Percentiles rank a stretch among this genome's conserved stretches.
Conservation (phyloP, 2,113 vertebrate species). For the Ancistrus triradiatus region DNA sequence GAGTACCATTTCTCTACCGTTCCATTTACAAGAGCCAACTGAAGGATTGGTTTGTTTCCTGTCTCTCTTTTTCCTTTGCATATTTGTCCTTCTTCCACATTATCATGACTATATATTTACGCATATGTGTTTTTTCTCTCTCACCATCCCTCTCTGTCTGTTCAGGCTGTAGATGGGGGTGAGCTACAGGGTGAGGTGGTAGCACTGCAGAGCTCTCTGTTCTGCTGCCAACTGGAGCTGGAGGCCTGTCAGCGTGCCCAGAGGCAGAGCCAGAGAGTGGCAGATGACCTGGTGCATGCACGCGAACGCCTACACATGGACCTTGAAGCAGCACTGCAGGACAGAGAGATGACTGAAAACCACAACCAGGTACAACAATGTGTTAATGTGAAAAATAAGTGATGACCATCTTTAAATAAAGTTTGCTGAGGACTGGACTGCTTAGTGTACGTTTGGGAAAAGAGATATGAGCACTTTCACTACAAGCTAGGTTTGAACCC, state of each 20-base stretch:
- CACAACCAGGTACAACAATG: slow-evolving; percentile 79
- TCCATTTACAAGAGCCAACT: too few species aligned
- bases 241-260: slow-evolving; percentile 76
- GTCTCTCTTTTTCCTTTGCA: too few species aligned
- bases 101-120: too few species aligned
- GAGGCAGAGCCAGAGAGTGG: slow-evolving; percentile 75
- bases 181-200: slow-evolving; percentile 75
- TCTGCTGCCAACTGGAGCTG: slow-evolving; percentile 83
- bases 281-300: slow-evolving; percentile 68
- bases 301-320: slow-evolving; percentile 70
- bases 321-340: slow-evolving; percentile 75
- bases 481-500: too few species aligned
- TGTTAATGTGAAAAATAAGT: too few species aligned
- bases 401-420: too few species aligned
- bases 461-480: too few species aligned
- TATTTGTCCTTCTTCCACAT: too few species aligned
- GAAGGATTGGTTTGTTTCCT: too few species aligned
- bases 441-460: too few species aligned
- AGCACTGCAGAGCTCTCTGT: slow-evolving; percentile 78
- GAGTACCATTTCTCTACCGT: too few species aligned
- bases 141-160: neutral
- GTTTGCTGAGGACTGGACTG: too few species aligned
- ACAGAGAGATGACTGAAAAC: slow-evolving; percentile 80
- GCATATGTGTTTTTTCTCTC: neutral
- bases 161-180: slow-evolving; percentile 52